These are phyloP conservation scores for Lerema accius DNA, from an alignment of 1,140 invertebrate species.

Conservation along the genomic window DNA sequence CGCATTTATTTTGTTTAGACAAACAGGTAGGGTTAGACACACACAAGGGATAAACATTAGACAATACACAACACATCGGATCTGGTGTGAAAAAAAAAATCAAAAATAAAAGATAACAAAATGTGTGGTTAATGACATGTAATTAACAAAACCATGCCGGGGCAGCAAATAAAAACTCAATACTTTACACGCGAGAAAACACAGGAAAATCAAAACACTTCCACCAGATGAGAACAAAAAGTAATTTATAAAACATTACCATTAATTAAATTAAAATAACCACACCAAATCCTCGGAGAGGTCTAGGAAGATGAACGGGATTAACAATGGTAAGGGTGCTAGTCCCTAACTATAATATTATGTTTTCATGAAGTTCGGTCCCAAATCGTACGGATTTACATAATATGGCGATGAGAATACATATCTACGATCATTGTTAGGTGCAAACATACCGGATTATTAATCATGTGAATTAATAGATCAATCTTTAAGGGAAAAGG, in stretches of 20 bases:
- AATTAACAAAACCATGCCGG: conserved; percentile 72
- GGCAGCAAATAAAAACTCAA: conserved; percentile 70
- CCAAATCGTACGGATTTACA: conserved; percentile 56
- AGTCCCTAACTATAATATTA: conserved; percentile 68
- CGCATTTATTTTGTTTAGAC: conserved; percentile 77
- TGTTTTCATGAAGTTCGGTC: conserved; percentile 66
- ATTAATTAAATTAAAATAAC: conserved; percentile 74
- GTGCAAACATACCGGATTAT: conserved; percentile 74
- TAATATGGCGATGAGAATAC: conserved; percentile 70
- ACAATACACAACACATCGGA: conserved; percentile 87
- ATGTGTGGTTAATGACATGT: conserved; percentile 45
- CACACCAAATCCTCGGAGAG: conserved; percentile 82
- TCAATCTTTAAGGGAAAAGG: conserved; percentile 60
- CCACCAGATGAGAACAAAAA: conserved; percentile 79
- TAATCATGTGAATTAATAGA: conserved; percentile 64
- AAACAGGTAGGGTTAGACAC: conserved; percentile 86
- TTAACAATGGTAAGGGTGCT: conserved; percentile 72
- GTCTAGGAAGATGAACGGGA: conserved; percentile 76
- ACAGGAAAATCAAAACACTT: conserved; percentile 82
- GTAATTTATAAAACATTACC: conserved; percentile 65
- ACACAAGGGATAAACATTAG: conserved; percentile 88
- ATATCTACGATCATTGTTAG: conserved; percentile 71
- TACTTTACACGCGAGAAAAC: conserved; percentile 68
- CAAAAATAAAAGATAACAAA: conserved; percentile 58
- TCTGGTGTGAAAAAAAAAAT: conserved; percentile 80